These are phyloP conservation scores for Microtus pennsylvanicus DNA, from an alignment of 2,113 vertebrate species.

Conservation along the genomic window DNA sequence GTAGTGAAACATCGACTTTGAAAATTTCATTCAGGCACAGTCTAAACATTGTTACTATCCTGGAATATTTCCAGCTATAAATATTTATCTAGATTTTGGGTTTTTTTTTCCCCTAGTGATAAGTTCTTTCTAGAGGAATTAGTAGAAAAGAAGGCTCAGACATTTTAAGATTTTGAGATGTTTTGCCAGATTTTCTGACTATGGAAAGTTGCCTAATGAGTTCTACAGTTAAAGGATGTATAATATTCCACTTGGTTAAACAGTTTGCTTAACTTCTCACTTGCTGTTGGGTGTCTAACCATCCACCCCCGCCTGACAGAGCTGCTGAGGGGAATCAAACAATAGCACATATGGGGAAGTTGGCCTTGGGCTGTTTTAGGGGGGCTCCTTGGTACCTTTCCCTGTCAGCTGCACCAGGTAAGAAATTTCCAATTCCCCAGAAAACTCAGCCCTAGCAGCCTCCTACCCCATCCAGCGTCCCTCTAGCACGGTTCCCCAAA, in stretches of 20 bases:
- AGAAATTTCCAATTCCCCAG: background rate
- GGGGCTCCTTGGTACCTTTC: background rate
- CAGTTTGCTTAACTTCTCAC: background rate
- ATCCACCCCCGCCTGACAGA: background rate
- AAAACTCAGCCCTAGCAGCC: background rate
- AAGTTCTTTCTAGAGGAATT: background rate
- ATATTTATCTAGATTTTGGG: background rate
- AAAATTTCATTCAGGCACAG: background rate
- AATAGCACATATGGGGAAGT: background rate
- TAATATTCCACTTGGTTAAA: too few species aligned
- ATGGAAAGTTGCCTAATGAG: background rate
- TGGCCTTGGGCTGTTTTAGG: too few species aligned
- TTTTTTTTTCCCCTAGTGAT: background rate
- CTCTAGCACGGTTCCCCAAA: background rate
- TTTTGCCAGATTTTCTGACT: constrained; percentile 1
- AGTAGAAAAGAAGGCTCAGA: background rate
- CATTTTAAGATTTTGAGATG: constrained; percentile 28
- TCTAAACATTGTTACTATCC: background rate
- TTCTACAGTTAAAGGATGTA: background rate
- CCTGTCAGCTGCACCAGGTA: background rate
- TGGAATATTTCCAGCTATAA: background rate
- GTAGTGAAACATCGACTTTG: background rate
- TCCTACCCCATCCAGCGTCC: background rate
- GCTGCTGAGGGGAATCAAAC: background rate
- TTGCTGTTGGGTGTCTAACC: background rate